Base-by-base conservation (phyloP, 2,888 invertebrate genomes). In the Onchidella celtica region DNA sequence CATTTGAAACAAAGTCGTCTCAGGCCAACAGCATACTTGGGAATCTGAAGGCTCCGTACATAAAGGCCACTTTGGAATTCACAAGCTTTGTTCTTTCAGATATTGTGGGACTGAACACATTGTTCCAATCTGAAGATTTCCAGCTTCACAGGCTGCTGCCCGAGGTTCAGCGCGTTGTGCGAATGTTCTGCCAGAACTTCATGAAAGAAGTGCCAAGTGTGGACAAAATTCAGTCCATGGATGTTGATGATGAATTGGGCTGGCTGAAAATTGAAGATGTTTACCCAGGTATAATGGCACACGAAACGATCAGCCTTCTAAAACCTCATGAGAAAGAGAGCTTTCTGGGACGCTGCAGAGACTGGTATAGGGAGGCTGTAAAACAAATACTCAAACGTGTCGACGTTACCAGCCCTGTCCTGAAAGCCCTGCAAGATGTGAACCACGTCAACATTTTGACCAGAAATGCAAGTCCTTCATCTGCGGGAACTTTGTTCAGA, bases 261-360 rank as follows among this genome's bases (percentile, higher is more conserved):
- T 47, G 47, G 47, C 47, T 47, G 6, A 17, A 6, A 11, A 17
- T 47, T 47, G 47, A 47, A 17, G 17, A 47, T 47, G 47, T 47
- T 47, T 6, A 47, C 9, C 47, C 17, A 47, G 47, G 47, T 47
- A 17, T 47, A 17, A 6, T 47, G 17, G 47, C 47, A 11, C 47
- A 47, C 17, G 47, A 47, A 47, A 47, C 47, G 17, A 17, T 47
- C 9, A 47, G 9, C 47, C 47, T 61, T 29, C 34, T 32, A 6
- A 32, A 66, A 29, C 66, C 66, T 3, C 66, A 29, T 32, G 21
- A 66, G 32, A 6, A 47, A 47, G 66, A 66, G 32, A 66, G 27
- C 29, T 66, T 66, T 66, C 66, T 66, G n/a, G 66, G 9, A 66
- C 66, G 66, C 32, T 66, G 66, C n/a, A 6, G 61, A n/a, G 66